Base-by-base conservation (phyloP, 1,140 invertebrate species). In the Globodera ellingtonae region DNA sequence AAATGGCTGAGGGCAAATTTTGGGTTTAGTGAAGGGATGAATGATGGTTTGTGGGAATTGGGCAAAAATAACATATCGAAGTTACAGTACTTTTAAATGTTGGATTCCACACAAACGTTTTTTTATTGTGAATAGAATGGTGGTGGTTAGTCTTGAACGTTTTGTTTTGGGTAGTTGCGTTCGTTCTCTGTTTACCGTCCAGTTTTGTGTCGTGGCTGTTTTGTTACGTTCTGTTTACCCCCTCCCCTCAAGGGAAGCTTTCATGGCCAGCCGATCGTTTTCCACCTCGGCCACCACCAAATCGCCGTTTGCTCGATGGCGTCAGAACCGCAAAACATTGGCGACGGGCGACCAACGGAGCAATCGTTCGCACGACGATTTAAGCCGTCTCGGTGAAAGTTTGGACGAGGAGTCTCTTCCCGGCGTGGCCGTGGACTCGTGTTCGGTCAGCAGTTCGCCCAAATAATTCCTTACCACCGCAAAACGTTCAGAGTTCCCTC, bases 301-400 rank as follows among this genome's bases (percentile, higher is more conserved):
- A 21, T n/a, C 65, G 65, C 62, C 65, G 48, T 81, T 83, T 46
- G 35, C 62, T 50, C 15, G 52, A 56, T 65, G 71, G 35, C 69
- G 71, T 44, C 80, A 72, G 65, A 52, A 21, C 48, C 52, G 62
- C 52, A 76, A 77, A n/a, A 3, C 70, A 10, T 21, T 46, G 81
- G 62, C 62, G 35, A 72, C 85, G 21, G 76, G 62, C 46, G 84
- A 86, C 69, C 80, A 83, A 56, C 84, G 84, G 35, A 73, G 48
- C 50, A 83, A 82, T 65, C 83, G 79, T 78, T 85, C 85, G 7
- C 82, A 86, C 66, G 84, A 85, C 65, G 85, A 85, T 62, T 75
- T 85, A 24, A 86, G 81, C 73, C 79, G 75, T 56, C 48, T 85
- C 18, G 84, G 78, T n/a, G 84, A 85, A 48, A 69, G 47, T 67